Conservation (phyloP, 2,113 vertebrate genomes). For the Ovibos moschatus region DNA sequence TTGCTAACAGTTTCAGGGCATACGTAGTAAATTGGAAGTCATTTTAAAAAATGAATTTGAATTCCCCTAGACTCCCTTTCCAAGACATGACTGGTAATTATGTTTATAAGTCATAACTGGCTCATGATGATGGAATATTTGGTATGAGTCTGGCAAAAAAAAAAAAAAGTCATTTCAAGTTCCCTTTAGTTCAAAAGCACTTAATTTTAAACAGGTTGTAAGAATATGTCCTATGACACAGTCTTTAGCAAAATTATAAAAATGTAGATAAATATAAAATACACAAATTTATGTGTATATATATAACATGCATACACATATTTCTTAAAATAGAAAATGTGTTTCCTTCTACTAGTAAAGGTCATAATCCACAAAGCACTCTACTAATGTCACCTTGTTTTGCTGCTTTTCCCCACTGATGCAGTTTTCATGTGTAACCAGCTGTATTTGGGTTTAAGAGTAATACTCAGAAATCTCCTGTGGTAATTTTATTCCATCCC, state of each 20-base stretch:
- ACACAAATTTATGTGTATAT: neutral
- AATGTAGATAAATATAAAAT: neutral
- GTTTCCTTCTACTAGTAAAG: neutral
- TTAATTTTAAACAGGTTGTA: constrained; percentile 11
- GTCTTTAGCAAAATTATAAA: neutral
- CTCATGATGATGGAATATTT: constrained; percentile 4
- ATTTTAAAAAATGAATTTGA: constrained; percentile 64
- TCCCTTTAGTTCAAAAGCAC: neutral
- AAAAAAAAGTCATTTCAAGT: neutral
- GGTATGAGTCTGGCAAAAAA: constrained; percentile 12
- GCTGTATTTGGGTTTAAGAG: neutral
- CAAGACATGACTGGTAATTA: constrained; percentile 68
- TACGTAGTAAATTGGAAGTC: constrained; percentile 14
- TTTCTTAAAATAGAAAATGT: neutral
- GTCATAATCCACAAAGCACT: neutral
- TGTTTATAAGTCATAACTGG: constrained; percentile 61
- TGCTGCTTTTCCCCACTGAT: neutral
- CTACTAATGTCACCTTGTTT: neutral
- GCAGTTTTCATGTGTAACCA: neutral
- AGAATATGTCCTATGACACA: neutral
- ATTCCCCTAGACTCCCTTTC: constrained; percentile 74
- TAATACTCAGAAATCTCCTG: neutral
- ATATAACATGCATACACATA: neutral
- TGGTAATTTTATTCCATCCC: constrained; percentile 39
- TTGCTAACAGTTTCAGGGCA: constrained; percentile 38